Evolutionary conservation across 2,113 vertebrate species (phyloP), one percentile per base, ranked within the genome.

Genomic region (Perca flavescens): DNA sequence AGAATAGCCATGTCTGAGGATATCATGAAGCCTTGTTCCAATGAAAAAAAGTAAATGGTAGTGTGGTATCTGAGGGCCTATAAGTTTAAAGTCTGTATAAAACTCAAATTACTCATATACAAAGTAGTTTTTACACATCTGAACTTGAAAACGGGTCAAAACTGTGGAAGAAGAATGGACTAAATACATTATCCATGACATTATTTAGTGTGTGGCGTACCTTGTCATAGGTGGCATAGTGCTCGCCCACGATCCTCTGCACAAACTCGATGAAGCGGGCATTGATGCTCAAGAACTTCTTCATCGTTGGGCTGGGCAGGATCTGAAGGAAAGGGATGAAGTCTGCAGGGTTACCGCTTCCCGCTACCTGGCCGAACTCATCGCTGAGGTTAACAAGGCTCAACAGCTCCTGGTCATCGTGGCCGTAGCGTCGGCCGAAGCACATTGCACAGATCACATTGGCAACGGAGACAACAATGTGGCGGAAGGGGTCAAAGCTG

Each of bases 381-480:
- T 95, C 89, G 12, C 19, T 86, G 52, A 97, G 43, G 87, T 94
- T 92, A 40, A 98, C 85, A 1, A 98, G 0, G 21, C 86, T 57
- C 46, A 97, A 19, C 79, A 99, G 93, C 79, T 98, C 96, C 66
- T 96, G 65, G 22, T 97, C 94, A 0, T 94, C 70, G n/a, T 97
- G 95, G 74, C 86, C 90, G 1, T 97, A 97, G 28, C 95, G 94
- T 8, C 92, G 94, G 14, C 96, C 96, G 6, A 97, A 98, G 90
- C 97, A 97, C 85, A 98, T 97, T 49, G 96, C 97, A 47, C 96
- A 97, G 86, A 98, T 96, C 67, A 98, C 96, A 0, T 98, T 98
- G 25, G 95, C 94, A 17, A 98, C 97, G 0, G 97, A 97, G 60
- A 97, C 91, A 1, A 97, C 96, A 3, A 98, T 78, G 54, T 96